Evolutionary conservation across 2,113 vertebrate species (phyloP), one percentile per base, ranked within the genome.

Genomic region (Spea multiplicata): DNA sequence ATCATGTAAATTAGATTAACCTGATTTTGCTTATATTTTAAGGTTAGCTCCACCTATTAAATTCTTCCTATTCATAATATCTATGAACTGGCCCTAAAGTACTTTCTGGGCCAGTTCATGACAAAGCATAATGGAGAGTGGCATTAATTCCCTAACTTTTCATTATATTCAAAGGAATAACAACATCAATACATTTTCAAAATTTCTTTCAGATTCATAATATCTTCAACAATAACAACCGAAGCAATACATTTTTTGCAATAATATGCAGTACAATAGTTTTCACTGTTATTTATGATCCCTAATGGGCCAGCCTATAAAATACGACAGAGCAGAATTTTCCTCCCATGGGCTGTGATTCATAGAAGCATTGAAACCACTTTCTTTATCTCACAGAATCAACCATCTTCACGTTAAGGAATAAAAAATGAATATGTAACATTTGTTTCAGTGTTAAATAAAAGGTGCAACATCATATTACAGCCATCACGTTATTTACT

Each of bases 281-380:
- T 77, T 77, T 44, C 10, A 77, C 68, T 55, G 66, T 62, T 76
- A 61, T 69, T 69, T 69, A 69, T 49, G n/a, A 62, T 50, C 49
- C 46, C 55, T 50, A 70, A 50, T 61, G 45, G 75, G 12, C 4
- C 68, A 62, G 75, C 44, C 75, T 53, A 70, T 53, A 77, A 76
- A 69, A 59, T 76, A 69, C 44, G 59, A n/a, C 48, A 17, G 48
- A 44, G 12, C 45, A 14, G 16, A 77, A 77, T 49, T 61, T n/a
- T 71, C 53, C n/a, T 77, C 66, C 66, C 44, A 48, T 59, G 44
- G 66, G 66, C 16, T 48, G 47, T 70, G 66, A 77, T 70, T 77
- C 55, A 69, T 76, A 17, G 53, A 69, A 16, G 46, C 46, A 44
- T 67, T 16, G 53, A 69, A 9, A 16, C 46, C 12, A 14, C 50